Percentiles rank a stretch among this genome's conserved stretches.
Conservation (phyloP, 2,797 vertebrate species). For the Psittacula derbiana region DNA sequence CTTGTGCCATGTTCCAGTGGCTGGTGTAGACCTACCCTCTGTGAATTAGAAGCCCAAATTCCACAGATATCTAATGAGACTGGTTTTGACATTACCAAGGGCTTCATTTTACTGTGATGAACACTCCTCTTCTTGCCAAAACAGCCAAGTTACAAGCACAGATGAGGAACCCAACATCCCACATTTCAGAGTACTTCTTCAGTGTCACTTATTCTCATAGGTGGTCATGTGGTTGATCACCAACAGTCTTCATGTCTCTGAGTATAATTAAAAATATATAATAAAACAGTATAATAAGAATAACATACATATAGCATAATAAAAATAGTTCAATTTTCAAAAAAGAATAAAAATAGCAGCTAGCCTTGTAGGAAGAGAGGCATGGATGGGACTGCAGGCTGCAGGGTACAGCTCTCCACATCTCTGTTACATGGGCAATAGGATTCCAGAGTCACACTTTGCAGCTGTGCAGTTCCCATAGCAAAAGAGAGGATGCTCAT, state of each 20-base stretch:
- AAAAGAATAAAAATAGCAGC: neutral
- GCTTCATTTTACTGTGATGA: neutral
- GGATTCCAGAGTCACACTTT: neutral
- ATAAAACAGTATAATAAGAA: neutral
- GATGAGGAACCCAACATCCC: neutral
- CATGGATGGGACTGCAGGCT: neutral
- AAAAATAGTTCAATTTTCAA: rapidly evolving
- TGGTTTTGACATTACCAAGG: neutral
- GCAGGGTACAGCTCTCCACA: neutral
- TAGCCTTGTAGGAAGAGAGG: neutral
- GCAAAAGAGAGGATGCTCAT: neutral
- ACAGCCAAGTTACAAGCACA: neutral
- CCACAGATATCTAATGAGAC: neutral
- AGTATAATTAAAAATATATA: neutral
- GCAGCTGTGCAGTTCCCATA: neutral
- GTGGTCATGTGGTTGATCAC: neutral
- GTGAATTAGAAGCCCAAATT: neutral
- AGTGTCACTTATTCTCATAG: neutral
- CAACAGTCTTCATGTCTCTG: neutral
- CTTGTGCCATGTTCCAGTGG: neutral
- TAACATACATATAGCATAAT: neutral
- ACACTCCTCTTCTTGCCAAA: neutral
- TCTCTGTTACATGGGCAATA: neutral
- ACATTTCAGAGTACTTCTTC: neutral
- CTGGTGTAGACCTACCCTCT: rapidly evolving